Evolutionary conservation across 1,140 invertebrate genomes (phyloP).

Genomic region (Rhagoletis pomonella): DNA sequence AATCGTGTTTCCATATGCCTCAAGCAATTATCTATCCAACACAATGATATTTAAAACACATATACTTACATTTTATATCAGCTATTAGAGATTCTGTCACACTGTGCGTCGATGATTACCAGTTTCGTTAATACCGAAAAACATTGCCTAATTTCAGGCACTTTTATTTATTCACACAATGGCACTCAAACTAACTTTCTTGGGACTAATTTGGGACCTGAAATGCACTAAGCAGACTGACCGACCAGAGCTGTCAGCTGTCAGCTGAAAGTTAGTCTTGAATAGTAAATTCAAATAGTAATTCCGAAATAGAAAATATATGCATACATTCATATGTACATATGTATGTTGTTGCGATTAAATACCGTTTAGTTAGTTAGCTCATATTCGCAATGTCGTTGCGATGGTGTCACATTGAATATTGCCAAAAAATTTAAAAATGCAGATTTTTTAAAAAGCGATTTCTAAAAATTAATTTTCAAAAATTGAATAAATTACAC

Average conservation of each 20-base stretch:
- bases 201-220: neutral
- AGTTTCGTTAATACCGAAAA: neutral
- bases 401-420: neutral
- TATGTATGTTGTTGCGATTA: neutral
- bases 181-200: neutral
- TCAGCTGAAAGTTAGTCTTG: neutral
- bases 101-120: too few relatives aligned
- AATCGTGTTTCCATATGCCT: too few relatives aligned
- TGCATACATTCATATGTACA: neutral
- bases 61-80: too few relatives aligned
- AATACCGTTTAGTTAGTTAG: neutral
- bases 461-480: conserved; percentile 61
- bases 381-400: neutral
- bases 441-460: conserved; percentile 37
- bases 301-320: neutral
- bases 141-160: neutral
- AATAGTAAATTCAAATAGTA: neutral
- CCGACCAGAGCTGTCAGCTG: neutral
- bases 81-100: too few relatives aligned
- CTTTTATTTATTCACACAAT: neutral
- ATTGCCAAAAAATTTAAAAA: conserved; percentile 25
- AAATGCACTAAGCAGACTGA: neutral
- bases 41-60: too few relatives aligned
- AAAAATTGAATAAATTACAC: conserved; percentile 74
- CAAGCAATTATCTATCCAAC: too few relatives aligned